Base-by-base conservation (phyloP, 2,113 vertebrate species). In the Triplophysa rosa region DNA sequence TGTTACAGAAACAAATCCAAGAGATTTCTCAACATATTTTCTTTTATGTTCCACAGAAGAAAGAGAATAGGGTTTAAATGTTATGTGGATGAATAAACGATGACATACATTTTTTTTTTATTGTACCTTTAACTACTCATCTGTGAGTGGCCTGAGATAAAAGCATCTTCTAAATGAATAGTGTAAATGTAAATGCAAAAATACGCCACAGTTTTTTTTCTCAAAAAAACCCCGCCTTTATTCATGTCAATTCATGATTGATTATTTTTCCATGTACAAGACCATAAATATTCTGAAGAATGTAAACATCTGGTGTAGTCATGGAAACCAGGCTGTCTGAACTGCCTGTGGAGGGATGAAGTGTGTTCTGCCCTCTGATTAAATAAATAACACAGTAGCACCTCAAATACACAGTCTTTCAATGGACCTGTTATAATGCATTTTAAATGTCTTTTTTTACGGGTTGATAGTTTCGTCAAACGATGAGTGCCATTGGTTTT, bases 221-320 rank as follows among this genome's bases (percentile, higher is more conserved):
- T 58, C n/a, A 17, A 9, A 54, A 56, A 80, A 62, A 42, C 19
- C 5, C 62, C 6, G 8, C 63, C 80, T 83, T 83, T n/a, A n/a
- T n/a, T n/a, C n/a, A n/a, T n/a, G n/a, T n/a, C n/a, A n/a, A 80
- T 71, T 80, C 54, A 75, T 68, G 64, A 40, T 75, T 63, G 42
- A 75, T 77, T 65, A 37, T 65, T 14, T 63, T 65, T 45, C 59
- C 73, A 77, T 77, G 59, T 65, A 92, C 93, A 93, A 91, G 78
- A 90, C 62, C 66, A 96, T 95, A 94, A 95, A 96, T 95, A 95
- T 11, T 91, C 86, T 87, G 90, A 93, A 89, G 93, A 89, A 95
- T 95, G 96, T 99, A 98, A 99, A 98, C 96, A 93, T 89, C 86
- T 86, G 86, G 91, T 93, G 90, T 84, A 84, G 70, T 79, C 85